Conservation (phyloP, 1,140 invertebrate genomes). For the Magallana gigas region DNA sequence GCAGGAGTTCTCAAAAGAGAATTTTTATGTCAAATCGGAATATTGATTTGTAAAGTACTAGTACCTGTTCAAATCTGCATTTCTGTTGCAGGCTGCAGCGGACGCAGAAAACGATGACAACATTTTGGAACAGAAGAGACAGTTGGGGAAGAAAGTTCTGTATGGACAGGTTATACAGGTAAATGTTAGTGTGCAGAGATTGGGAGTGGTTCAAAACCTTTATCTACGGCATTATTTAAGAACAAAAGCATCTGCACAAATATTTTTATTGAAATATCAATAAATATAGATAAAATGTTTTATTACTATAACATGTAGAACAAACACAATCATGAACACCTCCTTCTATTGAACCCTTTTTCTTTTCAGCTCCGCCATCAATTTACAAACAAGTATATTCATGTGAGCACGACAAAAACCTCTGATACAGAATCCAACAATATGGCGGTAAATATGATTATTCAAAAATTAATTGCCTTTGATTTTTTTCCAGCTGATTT, state of each 20-base stretch:
- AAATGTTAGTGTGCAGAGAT: neutral
- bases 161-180: constrained; percentile 78
- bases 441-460: constrained; percentile 72
- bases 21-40: too few relatives aligned
- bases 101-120: constrained; percentile 76
- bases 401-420: constrained; percentile 75
- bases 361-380: constrained; percentile 71
- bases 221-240: too few relatives aligned
- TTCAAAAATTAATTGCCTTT: neutral
- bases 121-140: constrained; percentile 73
- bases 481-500: neutral
- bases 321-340: too few relatives aligned
- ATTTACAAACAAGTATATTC: constrained; percentile 74
- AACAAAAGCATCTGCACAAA: too few relatives aligned
- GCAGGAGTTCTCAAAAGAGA: too few relatives aligned
- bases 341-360: neutral
- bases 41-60: too few relatives aligned
- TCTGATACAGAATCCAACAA: constrained; percentile 74
- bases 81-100: constrained; percentile 69
- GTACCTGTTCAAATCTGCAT: too few relatives aligned
- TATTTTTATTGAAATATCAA: too few relatives aligned
- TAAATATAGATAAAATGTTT: too few relatives aligned
- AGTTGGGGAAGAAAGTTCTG: constrained; percentile 74
- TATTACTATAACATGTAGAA: too few relatives aligned
- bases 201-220: neutral